Evolutionary conservation across 2,888 invertebrate genomes (phyloP), one percentile per base, ranked within the genome.

Genomic region (Fragum fragum): DNA sequence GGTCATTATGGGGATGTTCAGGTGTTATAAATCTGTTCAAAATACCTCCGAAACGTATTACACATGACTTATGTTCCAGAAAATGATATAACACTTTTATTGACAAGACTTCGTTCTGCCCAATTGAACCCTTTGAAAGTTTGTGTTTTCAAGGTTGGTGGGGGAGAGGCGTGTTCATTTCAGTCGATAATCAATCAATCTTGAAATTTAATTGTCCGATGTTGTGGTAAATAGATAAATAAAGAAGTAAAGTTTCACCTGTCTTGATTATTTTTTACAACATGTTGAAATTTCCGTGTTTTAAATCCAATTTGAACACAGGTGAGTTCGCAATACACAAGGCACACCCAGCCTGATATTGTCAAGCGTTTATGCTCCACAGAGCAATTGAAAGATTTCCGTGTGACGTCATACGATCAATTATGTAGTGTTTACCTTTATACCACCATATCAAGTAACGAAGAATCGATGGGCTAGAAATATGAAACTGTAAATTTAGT

Each of bases 321-420:
- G 66, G 66, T 66, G 66, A 66, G 42, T 11, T 66, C 21, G 39
- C 42, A 6, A 66, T 57, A 42, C 42, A 42, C 42, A 21, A 36
- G 66, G 42, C 42, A 42, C 66, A 66, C 66, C 39, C 66, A 39
- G 23, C 21, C 21, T 42, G n/a, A 21, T 32, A 61, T 39, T 66
- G 66, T 66, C 66, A 66, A 66, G 66, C 66, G 66, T 66, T 42
- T 42, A 39, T 66, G 66, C 21, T 66, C 14, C 66, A 42, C 42
- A n/a, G 42, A 66, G 36, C 66, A 42, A 42, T 16, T 26, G 18
- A 32, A 36, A 66, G 66, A 66, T 42, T 42, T 28, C 66, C 39
- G 39, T n/a, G 11, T 66, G 66, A 66, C 66, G 66, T 66, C 66
- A 66, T 42, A 0, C 61, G 11, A 32, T 61, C 61, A 32, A 61